A percentile compares a stretch with the other conserved stretches of the same genome.
Conservation (phyloP, 1,140 invertebrate species). For the Melitaea cinxia region DNA sequence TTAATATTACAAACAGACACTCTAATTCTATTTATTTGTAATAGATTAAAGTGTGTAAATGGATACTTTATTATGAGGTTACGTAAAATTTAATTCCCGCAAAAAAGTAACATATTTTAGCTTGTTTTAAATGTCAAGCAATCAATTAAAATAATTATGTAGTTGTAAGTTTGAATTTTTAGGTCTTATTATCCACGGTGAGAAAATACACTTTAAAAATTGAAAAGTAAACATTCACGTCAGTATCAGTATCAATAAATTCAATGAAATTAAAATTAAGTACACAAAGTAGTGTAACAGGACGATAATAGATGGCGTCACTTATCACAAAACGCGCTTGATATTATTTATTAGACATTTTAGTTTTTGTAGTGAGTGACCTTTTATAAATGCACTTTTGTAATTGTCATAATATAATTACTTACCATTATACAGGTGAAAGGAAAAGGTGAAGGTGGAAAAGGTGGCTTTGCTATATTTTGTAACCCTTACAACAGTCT, state of each 20-base stretch:
- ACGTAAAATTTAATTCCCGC: no score
- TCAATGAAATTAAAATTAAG: not conserved
- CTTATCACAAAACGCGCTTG: not conserved
- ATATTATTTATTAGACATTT: slow-evolving; percentile 12
- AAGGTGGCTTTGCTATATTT: no score
- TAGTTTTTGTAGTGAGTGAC: no score
- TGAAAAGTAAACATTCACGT: not conserved
- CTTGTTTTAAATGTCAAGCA: not conserved
- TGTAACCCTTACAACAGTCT: no score
- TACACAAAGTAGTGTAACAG: not conserved
- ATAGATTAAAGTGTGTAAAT: no score
- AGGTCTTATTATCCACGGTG: not conserved
- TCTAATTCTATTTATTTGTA: no score
- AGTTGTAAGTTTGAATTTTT: no score
- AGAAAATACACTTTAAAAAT: not conserved
- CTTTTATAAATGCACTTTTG: slow-evolving; percentile 11
- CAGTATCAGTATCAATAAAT: no score
- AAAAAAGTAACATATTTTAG: no score
- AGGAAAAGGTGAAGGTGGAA: no score
- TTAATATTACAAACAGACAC: no score
- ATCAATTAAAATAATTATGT: not conserved
- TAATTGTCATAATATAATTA: not conserved
- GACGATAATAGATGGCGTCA: slow-evolving; percentile 14
- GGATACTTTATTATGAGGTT: no score
- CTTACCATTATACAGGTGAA: not conserved